A percentile compares a stretch with the other conserved stretches of the same genome.
These are phyloP conservation scores for Dascillus cervinus DNA, from an alignment of 2,888 invertebrate species.

Conservation along the genomic window DNA sequence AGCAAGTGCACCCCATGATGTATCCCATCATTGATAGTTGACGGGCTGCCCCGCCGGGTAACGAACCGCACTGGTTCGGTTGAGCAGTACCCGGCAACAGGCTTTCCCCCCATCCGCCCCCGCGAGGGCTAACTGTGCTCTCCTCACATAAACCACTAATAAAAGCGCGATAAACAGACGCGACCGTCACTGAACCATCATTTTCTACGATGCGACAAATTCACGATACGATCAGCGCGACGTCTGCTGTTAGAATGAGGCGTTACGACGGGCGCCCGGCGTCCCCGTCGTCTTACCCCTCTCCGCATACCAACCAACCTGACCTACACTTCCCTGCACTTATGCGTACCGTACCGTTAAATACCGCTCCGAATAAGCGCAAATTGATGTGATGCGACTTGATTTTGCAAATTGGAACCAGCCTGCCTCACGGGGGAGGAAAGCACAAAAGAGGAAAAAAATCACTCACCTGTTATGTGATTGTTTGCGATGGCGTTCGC, in stretches of 20 bases:
- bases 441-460: not conserved
- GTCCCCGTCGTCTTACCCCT: slow-evolving; percentile 42
- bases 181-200: slow-evolving; percentile 5
- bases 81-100: slow-evolving; percentile 24
- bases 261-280: slow-evolving; percentile 35
- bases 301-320: slow-evolving; percentile 35
- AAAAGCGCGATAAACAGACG: slow-evolving; percentile 11
- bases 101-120: slow-evolving; percentile 19
- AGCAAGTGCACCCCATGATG: slow-evolving; percentile 90
- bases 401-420: no score
- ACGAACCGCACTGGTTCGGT: slow-evolving; percentile 25
- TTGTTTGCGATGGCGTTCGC: slow-evolving; percentile 42
- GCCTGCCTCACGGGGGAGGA: no score
- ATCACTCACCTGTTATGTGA: slow-evolving; percentile 42
- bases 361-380: slow-evolving; percentile 12
- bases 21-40: slow-evolving; percentile 74
- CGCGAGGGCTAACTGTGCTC: slow-evolving; percentile 19
- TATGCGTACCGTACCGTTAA: slow-evolving; percentile 16
- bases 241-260: slow-evolving; percentile 39
- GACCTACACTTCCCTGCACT: slow-evolving; percentile 28
- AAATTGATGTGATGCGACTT: no score
- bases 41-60: slow-evolving; percentile 25
- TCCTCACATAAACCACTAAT: slow-evolving; percentile 20
- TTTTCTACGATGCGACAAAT: slow-evolving; percentile 3
- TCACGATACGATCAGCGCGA: slow-evolving; percentile 20